A percentile compares a stretch with the other conserved stretches of the same genome.
Evolutionary conservation across 2,113 vertebrate species (phyloP).

Genomic region (Hippocampus comes): DNA sequence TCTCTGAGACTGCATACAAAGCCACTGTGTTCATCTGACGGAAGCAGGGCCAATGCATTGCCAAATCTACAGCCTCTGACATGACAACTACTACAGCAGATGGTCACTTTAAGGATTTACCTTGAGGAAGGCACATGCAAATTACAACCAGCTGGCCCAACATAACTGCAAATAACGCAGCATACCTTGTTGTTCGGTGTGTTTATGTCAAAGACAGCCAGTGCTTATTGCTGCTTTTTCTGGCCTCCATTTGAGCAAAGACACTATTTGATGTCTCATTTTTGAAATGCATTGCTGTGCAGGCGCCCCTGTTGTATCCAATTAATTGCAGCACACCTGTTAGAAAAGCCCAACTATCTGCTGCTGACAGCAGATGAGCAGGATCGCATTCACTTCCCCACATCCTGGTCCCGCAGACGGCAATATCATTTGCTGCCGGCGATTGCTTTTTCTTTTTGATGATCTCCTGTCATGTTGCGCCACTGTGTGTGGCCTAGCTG

Average conservation of each 20-base stretch:
- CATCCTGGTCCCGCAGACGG: neutral
- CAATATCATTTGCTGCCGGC: neutral
- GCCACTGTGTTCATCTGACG: neutral
- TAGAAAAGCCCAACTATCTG: neutral
- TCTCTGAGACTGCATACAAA: neutral
- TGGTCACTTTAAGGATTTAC: neutral
- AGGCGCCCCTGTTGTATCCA: neutral
- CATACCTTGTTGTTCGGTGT: neutral
- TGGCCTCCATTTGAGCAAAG: neutral
- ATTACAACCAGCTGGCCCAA: neutral
- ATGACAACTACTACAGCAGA: neutral
- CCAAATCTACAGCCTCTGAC: neutral
- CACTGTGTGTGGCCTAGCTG: neutral
- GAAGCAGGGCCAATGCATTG: neutral
- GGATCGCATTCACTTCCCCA: neutral
- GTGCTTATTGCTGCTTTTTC: neutral
- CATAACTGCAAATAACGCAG: neutral
- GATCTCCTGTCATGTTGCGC: neutral
- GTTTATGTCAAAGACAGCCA: neutral
- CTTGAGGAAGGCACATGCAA: neutral
- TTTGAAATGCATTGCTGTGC: neutral
- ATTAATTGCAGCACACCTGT: neutral
- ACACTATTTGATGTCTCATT: neutral
- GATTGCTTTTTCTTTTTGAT: slow-evolving; percentile 1
- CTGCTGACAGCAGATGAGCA: neutral